Base-by-base conservation (phyloP, 2,797 vertebrate genomes). In the Chelmon rostratus region DNA sequence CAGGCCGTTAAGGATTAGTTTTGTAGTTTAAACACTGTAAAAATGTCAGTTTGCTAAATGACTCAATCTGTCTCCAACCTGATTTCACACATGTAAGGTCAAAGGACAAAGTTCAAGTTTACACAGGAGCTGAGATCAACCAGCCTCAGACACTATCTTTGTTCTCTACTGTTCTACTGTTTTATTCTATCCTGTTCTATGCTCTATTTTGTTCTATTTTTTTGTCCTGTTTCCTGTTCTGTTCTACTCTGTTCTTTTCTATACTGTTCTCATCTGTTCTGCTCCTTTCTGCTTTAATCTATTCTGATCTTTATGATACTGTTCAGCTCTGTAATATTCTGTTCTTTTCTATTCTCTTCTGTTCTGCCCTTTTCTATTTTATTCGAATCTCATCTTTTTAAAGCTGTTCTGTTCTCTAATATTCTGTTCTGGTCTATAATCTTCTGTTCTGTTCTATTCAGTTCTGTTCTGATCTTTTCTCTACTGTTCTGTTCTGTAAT, bases 31-130 rank as follows among this genome's bases (percentile, higher is more conserved):
- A 78, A 69, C 40, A 35, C 81, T 59, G 67, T 88, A 75, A 88
- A 90, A 87, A 86, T 80, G 81, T 89, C 86, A 82, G 64, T 18
- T 47, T 69, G 66, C 72, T 82, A 65, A 83, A 73, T 16, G 67
- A 73, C 49, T 73, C 59, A 68, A 50, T 76, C 40, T 59, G 57
- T 64, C 38, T 44, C 35, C 9, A 54, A 44, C 25, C 33, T 54
- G 7, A 77, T 37, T 59, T 61, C 25, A 71, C 56, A 47, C 59
- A 15, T 35, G 42, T 46, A 18, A 65, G 57, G 65, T 79, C 52
- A 69, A 40, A 58, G 58, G 63, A 71, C 52, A 65, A 50, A 75
- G 70, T 31, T 86, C 44, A 6, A 19, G 25, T 52, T 66, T 42
- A 58, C 58, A 68, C 53, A 49, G 47, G 31, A 47, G 68, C 21